Conservation (phyloP, 2,888 invertebrate genomes). For the Melanostoma scalare region DNA sequence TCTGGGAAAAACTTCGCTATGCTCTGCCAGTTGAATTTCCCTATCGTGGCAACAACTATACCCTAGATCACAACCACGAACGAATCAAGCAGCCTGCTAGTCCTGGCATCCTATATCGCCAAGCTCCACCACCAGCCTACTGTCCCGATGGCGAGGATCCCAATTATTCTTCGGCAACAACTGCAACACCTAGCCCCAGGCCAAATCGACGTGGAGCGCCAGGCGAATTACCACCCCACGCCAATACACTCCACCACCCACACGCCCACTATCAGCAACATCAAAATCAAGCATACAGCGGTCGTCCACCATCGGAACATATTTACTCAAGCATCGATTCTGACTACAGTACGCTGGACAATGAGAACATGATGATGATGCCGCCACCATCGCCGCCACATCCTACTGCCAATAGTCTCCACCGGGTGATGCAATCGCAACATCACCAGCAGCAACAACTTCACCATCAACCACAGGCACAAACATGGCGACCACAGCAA, state of each 20-base stretch:
- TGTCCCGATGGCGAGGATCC: slow-evolving; percentile 83
- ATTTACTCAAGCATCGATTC: slow-evolving; percentile 95
- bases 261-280: slow-evolving; percentile 83
- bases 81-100: slow-evolving; percentile 81
- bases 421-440: slow-evolving; percentile 74
- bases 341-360: slow-evolving; percentile 85
- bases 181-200: slow-evolving; percentile 85
- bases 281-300: slow-evolving; percentile 72
- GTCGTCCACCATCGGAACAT: slow-evolving; percentile 91
- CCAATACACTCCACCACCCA: slow-evolving; percentile 75
- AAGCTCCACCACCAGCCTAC: slow-evolving; percentile 81
- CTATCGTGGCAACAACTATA: slow-evolving; percentile 94
- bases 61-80: slow-evolving; percentile 85
- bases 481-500: slow-evolving; percentile 83
- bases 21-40: slow-evolving; percentile 90
- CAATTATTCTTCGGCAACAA: slow-evolving; percentile 86
- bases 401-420: slow-evolving; percentile 74
- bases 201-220: slow-evolving; percentile 82
- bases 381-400: slow-evolving; percentile 76
- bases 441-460: slow-evolving; percentile 74
- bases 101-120: slow-evolving; percentile 81
- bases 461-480: slow-evolving; percentile 76
- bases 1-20: slow-evolving; percentile 96
- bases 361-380: slow-evolving; percentile 81
- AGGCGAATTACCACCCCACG: slow-evolving; percentile 67